phyloP scores from a whole-genome alignment of 2,888 invertebrate species.

The Gerosis bhagava region DNA sequence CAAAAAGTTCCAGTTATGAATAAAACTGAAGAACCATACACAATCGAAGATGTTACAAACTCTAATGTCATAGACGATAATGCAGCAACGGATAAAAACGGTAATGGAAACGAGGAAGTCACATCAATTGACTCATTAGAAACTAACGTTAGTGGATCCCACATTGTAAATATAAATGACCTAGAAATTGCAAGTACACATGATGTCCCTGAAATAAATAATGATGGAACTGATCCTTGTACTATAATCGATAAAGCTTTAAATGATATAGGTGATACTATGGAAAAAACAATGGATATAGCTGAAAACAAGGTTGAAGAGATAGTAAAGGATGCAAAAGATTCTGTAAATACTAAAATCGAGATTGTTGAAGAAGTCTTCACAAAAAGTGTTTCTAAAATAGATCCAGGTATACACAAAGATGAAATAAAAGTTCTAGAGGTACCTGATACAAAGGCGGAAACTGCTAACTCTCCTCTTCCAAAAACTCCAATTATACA shows the following conservation, averaged over 20 bases:
- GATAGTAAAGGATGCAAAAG: constrained; percentile 40
- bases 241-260: constrained; percentile 40
- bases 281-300: constrained; percentile 30
- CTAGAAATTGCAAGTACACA: constrained; percentile 64
- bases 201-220: constrained; percentile 55
- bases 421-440: constrained; percentile 57
- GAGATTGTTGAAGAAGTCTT: constrained; percentile 61
- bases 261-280: constrained; percentile 25
- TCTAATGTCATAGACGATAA: constrained; percentile 52
- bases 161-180: constrained; percentile 78
- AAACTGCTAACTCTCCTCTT: constrained; percentile 66
- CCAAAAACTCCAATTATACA: constrained; percentile 70
- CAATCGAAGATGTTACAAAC: constrained; percentile 58
- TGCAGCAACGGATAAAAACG: constrained; percentile 50
- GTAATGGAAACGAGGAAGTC: constrained; percentile 61
- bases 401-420: constrained; percentile 52
- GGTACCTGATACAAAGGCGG: constrained; percentile 58
- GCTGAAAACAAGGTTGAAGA: constrained; percentile 45
- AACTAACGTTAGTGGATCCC: constrained; percentile 78
- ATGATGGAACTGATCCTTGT: constrained; percentile 45
- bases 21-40: constrained; percentile 50
- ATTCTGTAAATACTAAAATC: constrained; percentile 50
- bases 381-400: constrained; percentile 54
- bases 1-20: constrained; percentile 66
- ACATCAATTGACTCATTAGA: constrained; percentile 76